Evolutionary conservation across 1,140 invertebrate species (phyloP), one percentile per base, ranked within the genome.

Genomic region (Caligus rogercresseyi): DNA sequence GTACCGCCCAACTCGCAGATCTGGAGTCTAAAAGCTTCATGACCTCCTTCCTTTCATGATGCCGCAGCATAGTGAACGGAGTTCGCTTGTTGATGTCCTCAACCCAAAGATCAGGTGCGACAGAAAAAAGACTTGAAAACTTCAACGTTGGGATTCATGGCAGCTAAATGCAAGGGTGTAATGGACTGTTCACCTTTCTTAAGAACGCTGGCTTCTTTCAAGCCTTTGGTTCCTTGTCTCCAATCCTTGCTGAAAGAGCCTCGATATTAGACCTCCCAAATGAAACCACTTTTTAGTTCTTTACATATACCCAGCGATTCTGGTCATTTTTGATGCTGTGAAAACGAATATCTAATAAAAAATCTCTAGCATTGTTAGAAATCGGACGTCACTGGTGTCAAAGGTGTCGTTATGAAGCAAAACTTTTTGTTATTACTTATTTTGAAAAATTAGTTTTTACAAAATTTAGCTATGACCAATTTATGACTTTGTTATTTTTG

Each of bases 31-130:
- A 64, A 1, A 78, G 61, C 0, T 79, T 43, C 15, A 60, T 14
- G 24, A 31, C 20, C 15, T 18, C 57, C 14, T 16, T 25, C 2
- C 20, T 26, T 52, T 20, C 24, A 69, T 76, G n/a, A 78, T 3
- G 71, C 75, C 23, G 77, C 74, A 53, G 78, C 77, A 69, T 75
- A 79, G 68, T 79, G 78, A 25, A 78, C 72, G 0, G 72, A 73
- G n/a, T 70, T 64, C 77, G 71, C 3, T 72, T 69, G 51, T 72
- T 65, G 19, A 69, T 67, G 68, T 79, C 78, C 11, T 70, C 64
- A 15, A 78, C 61, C 64, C 73, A 74, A 55, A 72, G 73, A 26
- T 76, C 73, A 2, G 76, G 75, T 62, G 71, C 68, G 14, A 73
- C 67, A 4, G 66, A 64, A 23, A 77, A 65, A 14, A 78, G 69